Evolutionary conservation across 2,113 vertebrate species (phyloP).

Genomic region (Paraplagusia blochii): DNA sequence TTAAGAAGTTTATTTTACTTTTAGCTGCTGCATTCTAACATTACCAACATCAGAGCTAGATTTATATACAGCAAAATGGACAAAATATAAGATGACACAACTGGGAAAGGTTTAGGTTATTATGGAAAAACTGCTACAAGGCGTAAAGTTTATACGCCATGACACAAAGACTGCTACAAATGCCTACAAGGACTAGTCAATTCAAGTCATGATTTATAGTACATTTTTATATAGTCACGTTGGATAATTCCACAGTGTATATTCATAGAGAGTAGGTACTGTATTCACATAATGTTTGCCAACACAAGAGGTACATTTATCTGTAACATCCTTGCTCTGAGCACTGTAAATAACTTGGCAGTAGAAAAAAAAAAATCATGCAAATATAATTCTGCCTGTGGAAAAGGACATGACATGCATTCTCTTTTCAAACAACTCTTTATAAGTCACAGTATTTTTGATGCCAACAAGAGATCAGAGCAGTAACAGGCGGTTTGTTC

Average conservation of each 20-base stretch:
- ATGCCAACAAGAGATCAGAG: conserved; percentile 22
- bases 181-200: conserved; percentile 5
- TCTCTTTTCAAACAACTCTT: background rate
- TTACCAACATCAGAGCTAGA: background rate
- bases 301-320: no score
- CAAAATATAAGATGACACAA: background rate
- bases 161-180: conserved; percentile 3
- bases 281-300: no score
- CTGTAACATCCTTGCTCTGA: no score
- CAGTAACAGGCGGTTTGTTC: conserved; percentile 10
- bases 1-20: no score
- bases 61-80: conserved; percentile 16
- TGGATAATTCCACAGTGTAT: no score
- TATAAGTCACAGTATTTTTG: conserved; percentile 20
- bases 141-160: no score
- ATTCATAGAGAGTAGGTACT: no score
- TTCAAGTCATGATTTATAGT: background rate
- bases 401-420: conserved; percentile 27
- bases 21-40: no score
- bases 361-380: background rate
- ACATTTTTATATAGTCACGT: no score
- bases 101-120: no score
- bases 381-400: conserved; percentile 33
- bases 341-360: no score
- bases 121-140: no score